phyloP scores from a whole-genome alignment of 2,113 vertebrate genomes.

The Opisthocomus hoazin region DNA sequence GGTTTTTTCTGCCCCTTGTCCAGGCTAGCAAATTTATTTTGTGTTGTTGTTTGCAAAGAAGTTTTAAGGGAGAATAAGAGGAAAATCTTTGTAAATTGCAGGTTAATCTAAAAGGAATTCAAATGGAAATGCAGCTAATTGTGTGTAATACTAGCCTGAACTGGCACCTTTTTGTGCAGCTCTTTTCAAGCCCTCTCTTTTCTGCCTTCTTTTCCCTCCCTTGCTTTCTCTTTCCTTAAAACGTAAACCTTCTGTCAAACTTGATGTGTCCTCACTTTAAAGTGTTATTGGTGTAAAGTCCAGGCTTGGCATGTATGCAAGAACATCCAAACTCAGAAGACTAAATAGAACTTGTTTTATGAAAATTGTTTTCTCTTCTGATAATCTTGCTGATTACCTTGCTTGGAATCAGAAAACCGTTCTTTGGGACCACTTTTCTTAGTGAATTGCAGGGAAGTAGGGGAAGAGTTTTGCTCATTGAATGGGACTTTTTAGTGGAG shows the following conservation, averaged over 20 bases:
- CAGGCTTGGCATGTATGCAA: neutral
- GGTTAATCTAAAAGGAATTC: neutral
- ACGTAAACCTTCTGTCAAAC: neutral
- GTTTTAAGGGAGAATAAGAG: neutral
- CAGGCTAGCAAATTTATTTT: neutral
- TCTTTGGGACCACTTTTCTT: neutral
- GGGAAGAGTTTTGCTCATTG: neutral
- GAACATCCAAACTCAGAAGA: neutral
- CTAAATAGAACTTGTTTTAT: neutral
- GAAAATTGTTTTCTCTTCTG: neutral
- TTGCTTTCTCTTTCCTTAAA: neutral
- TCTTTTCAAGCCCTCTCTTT: neutral
- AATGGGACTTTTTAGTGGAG: neutral
- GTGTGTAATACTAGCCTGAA: neutral
- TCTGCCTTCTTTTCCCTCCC: rapidly evolving
- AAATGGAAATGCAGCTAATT: neutral
- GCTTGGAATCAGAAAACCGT: neutral
- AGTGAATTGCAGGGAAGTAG: neutral
- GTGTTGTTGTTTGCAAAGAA: neutral
- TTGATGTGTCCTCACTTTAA: neutral
- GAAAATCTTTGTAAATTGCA: neutral
- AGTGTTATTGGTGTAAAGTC: neutral
- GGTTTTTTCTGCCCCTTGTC: neutral
- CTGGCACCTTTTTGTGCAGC: neutral
- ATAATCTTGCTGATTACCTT: neutral